Evolutionary conservation across 1,140 invertebrate species (phyloP).

Genomic region (Drosophila carrolli): DNA sequence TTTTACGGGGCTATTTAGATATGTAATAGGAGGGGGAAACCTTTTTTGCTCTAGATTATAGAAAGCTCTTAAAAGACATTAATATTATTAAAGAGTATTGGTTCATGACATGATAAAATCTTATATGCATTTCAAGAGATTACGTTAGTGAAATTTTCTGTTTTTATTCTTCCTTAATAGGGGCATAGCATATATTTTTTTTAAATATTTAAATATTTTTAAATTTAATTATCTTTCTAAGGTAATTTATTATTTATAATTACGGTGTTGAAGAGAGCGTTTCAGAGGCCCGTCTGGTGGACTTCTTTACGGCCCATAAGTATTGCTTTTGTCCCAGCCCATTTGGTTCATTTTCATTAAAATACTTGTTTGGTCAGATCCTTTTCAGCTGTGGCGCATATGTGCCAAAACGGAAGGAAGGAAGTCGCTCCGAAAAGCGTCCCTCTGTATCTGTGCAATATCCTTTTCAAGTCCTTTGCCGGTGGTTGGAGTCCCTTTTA

Average conservation of each 20-base stretch:
- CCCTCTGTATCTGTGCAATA: conserved; percentile 38
- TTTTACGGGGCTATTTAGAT: conserved; percentile 13
- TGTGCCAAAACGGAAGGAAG: conserved; percentile 47
- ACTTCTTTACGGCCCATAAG: conserved; percentile 6
- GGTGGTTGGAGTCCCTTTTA: conserved; percentile 29
- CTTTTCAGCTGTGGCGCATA: conserved; percentile 42
- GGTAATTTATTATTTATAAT: not conserved
- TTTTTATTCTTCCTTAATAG: too few relatives aligned
- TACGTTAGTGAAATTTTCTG: too few relatives aligned
- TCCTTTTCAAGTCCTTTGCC: conserved; percentile 49
- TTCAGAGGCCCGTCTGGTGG: not conserved
- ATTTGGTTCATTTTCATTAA: conserved; percentile 46
- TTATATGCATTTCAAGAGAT: too few relatives aligned
- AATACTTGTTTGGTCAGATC: conserved; percentile 34
- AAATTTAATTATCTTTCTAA: too few relatives aligned
- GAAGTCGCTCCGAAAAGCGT: conserved; percentile 25
- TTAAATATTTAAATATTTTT: too few relatives aligned
- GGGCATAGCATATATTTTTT: too few relatives aligned
- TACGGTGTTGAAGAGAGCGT: not conserved
- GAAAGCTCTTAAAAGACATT: not conserved
- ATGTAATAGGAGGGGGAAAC: not conserved
- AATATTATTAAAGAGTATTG: not conserved
- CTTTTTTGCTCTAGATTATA: not conserved
- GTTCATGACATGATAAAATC: too few relatives aligned
- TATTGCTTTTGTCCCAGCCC: conserved; percentile 20